These are phyloP conservation scores for Idris sp. DNA, from an alignment of 1,140 invertebrate species.

Conservation along the genomic window DNA sequence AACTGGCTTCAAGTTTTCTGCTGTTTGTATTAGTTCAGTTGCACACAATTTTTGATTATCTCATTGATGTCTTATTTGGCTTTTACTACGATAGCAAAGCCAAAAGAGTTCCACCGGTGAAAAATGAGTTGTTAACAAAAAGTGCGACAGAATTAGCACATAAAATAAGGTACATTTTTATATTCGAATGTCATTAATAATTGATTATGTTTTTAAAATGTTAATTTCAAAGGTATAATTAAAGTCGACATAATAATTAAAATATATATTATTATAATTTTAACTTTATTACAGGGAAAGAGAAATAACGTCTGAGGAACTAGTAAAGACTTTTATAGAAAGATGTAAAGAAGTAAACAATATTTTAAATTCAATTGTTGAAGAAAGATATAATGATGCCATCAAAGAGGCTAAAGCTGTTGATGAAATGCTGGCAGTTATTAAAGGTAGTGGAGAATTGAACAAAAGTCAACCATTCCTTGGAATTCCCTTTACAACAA, in stretches of 20 bases:
- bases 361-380: constrained; percentile 89
- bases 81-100: constrained; percentile 80
- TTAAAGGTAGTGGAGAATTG: constrained; percentile 79
- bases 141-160: constrained; percentile 82
- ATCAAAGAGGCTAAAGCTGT: constrained; percentile 85
- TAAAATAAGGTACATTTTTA: constrained; percentile 80
- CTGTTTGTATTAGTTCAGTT: constrained; percentile 68
- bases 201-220: constrained; percentile 17
- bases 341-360: constrained; percentile 89
- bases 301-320: constrained; percentile 82
- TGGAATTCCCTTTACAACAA: constrained; percentile 91
- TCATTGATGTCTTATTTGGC: constrained; percentile 77
- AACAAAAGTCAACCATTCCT: constrained; percentile 82
- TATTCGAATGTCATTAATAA: not conserved
- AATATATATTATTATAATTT: too few relatives aligned
- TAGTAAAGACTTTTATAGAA: constrained; percentile 86
- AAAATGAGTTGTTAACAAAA: constrained; percentile 81
- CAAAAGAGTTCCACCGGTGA: constrained; percentile 79
- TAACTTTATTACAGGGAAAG: constrained; percentile 77
- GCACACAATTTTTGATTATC: constrained; percentile 72
- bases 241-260: too few relatives aligned
- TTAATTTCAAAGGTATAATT: too few relatives aligned
- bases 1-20: constrained; percentile 52
- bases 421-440: constrained; percentile 82
- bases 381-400: constrained; percentile 86